Conservation (phyloP, 2,888 invertebrate genomes). For the Morpho helenor region DNA sequence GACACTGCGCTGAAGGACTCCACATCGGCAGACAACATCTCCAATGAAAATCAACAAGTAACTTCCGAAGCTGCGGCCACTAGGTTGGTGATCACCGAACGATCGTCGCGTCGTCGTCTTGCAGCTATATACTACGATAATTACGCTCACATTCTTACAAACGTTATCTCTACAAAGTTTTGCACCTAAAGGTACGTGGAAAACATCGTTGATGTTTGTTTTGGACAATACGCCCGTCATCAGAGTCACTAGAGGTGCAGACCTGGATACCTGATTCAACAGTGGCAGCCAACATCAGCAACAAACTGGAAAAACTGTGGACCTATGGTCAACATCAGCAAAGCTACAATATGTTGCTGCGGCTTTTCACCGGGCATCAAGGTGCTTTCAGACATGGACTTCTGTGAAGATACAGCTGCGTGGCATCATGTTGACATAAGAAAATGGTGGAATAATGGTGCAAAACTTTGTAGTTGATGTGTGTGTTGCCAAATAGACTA, state of each 20-base stretch:
- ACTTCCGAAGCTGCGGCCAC: conserved; percentile 64
- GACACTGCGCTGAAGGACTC: conserved; percentile 46
- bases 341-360: not conserved
- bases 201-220: not conserved
- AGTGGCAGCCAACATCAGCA: not conserved
- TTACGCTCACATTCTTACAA: conserved; percentile 43
- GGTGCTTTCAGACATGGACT: conserved; percentile 1
- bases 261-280: not conserved
- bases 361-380: not conserved
- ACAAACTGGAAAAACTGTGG: not conserved
- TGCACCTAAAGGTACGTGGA: conserved; percentile 49
- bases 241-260: not conserved
- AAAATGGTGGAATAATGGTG: conserved; percentile 57
- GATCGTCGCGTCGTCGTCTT: conserved; percentile 63
- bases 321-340: not conserved
- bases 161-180: conserved; percentile 76
- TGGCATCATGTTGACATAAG: not conserved
- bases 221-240: not conserved
- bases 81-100: conserved; percentile 75
- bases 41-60: conserved; percentile 58
- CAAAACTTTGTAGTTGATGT: conserved; percentile 77
- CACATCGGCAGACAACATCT: conserved; percentile 43
- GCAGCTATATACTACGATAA: conserved; percentile 61
- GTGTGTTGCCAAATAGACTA: conserved; percentile 18
- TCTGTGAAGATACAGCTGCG: not conserved